Evolutionary conservation across 2,113 vertebrate genomes (phyloP), one percentile per base, ranked within the genome.

Genomic region (Ptyas mucosa): DNA sequence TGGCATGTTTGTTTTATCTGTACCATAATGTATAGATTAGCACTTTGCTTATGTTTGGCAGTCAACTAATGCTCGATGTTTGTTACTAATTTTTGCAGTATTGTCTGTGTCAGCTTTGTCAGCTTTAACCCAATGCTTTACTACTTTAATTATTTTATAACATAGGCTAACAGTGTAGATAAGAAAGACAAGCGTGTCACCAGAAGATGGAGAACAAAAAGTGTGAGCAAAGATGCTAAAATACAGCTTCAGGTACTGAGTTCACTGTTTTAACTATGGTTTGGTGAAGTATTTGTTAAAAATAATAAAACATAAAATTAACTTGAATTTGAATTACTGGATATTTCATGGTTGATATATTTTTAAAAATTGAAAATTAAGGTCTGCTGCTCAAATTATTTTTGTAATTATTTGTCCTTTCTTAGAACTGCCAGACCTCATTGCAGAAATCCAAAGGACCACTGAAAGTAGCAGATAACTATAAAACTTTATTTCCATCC

Each of bases 181-280:
- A 98, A 99, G 99, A 99, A 99, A 99, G 99, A 99, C 98, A 99
- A 99, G 97, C 98, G 99, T 94, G 98, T 98, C 97, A 98, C 98
- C 89, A 99, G 99, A 98, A 98, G 99, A 98, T 99, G 99, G 99
- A 99, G 99, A 98, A 99, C 99, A 98, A 99, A 99, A 99, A 99
- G 99, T 98, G 99, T 99, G 98, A 99, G 99, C 98, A 99, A 99
- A 99, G 99, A 99, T 97, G 97, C 99, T 98, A 99, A 99, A 99
- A 98, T 99, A 98, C 99, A 99, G 96, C 99, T 99, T 96, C 99
- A 99, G 99, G 99, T 99, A 99, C 98, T 94, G 95, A 95, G 93
- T 94, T 89, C 58, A 85, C 94, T 46, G 2, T 93, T 95, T 91
- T 92, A 81, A 92, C 9, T 94, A 7, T 93, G 92, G 69, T 94